phyloP scores from a whole-genome alignment of 2,888 invertebrate species.

The Panzeria rudis region DNA sequence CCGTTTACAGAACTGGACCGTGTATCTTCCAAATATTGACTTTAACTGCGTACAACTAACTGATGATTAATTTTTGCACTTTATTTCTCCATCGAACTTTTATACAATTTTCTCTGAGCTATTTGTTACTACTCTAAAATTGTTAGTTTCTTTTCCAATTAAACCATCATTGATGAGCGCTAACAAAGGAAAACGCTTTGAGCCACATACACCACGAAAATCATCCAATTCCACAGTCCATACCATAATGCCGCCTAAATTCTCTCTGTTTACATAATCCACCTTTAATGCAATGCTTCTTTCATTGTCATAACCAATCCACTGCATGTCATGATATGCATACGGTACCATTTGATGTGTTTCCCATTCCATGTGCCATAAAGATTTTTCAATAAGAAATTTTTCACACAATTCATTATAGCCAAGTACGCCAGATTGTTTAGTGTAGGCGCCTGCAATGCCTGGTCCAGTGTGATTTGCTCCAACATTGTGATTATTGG shows the following conservation, averaged over 20 bases:
- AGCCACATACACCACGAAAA: conserved; percentile 87
- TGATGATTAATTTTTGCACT: too few species aligned
- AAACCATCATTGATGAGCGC: conserved; percentile 21
- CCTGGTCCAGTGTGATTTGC: conserved; percentile 28
- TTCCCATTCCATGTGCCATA: conserved; percentile 86
- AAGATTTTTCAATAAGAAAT: conserved; percentile 81
- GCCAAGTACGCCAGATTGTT: conserved; percentile 86
- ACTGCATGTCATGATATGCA: conserved; percentile 85
- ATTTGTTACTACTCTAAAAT: neutral
- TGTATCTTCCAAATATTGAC: too few species aligned
- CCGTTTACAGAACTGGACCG: too few species aligned
- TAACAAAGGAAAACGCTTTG: conserved; percentile 86
- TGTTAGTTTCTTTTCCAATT: neutral
- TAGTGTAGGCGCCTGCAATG: conserved; percentile 86
- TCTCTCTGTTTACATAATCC: conserved; percentile 81
- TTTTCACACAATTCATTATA: conserved; percentile 88
- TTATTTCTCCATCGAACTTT: neutral
- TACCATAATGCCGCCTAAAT: conserved; percentile 88
- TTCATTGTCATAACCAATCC: conserved; percentile 88
- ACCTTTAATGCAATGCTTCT: conserved; percentile 84
- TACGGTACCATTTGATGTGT: conserved; percentile 89
- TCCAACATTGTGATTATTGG: conserved; percentile 77
- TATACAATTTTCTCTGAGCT: neutral
- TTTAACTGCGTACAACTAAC: too few species aligned
- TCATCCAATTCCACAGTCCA: conserved; percentile 93